Percentiles rank a stretch among this genome's conserved stretches.
These are phyloP conservation scores for Mesitornis unicolor DNA, from an alignment of 2,113 vertebrate genomes.

Conservation along the genomic window DNA sequence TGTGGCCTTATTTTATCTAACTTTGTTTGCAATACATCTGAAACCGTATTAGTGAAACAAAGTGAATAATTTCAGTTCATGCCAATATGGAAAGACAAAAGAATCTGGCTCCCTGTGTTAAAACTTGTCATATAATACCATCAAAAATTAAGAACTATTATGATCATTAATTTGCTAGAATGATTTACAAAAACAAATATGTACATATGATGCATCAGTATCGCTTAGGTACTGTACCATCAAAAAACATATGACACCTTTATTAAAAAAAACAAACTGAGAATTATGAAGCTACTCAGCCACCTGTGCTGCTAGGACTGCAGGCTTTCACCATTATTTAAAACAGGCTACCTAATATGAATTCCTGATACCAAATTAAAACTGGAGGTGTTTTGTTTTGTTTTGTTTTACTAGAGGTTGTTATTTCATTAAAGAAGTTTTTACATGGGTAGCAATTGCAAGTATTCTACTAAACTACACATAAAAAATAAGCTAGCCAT, in stretches of 20 bases:
- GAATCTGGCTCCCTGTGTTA: neutral
- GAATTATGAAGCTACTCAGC: slow-evolving; percentile 30
- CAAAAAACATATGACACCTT: slow-evolving; percentile 53
- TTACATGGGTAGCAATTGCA: neutral
- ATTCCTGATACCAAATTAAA: neutral
- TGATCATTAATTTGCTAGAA: neutral
- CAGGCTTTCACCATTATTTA: slow-evolving; percentile 17
- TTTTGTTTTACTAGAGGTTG: neutral
- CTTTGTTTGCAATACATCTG: neutral
- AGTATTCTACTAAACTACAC: neutral
- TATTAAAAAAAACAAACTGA: slow-evolving; percentile 12
- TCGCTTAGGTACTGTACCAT: neutral
- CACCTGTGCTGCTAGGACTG: slow-evolving; percentile 26
- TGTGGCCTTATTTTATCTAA: neutral
- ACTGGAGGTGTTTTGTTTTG: neutral
- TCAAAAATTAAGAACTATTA: neutral
- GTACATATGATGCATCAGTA: neutral
- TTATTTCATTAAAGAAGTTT: neutral
- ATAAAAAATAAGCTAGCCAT: neutral
- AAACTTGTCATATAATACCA: neutral
- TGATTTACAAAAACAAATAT: slow-evolving; percentile 29
- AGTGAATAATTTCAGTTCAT: neutral
- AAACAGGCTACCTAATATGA: slow-evolving; percentile 13
- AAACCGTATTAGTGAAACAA: neutral
- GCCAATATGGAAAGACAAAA: neutral